These are phyloP conservation scores for Eidolon helvum DNA, from an alignment of 2,113 vertebrate species.

Conservation along the genomic window DNA sequence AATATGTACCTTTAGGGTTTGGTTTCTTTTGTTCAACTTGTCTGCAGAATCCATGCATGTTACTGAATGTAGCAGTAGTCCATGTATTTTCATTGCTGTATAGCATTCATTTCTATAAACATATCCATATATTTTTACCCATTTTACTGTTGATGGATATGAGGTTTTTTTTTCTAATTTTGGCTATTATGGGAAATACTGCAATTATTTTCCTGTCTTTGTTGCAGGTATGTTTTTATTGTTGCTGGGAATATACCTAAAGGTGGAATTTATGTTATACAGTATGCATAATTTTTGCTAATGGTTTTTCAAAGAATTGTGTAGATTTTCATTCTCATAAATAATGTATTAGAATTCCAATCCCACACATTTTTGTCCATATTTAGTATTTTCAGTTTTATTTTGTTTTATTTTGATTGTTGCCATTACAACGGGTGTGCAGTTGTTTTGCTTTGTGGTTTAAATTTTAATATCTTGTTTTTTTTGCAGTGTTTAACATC, in stretches of 20 bases:
- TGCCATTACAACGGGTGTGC: not conserved
- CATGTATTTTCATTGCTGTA: not conserved
- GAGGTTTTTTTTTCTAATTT: not conserved
- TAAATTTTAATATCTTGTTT: not conserved
- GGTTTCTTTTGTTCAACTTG: not conserved
- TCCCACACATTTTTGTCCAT: not conserved
- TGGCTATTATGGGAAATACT: not conserved
- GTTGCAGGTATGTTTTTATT: not conserved
- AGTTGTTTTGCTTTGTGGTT: not conserved
- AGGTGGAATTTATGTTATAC: not conserved
- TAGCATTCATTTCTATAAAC: conserved; percentile 2
- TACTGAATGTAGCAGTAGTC: not conserved
- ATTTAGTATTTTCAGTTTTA: not conserved
- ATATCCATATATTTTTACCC: not conserved
- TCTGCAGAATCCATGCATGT: not conserved
- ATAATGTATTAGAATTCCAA: not conserved
- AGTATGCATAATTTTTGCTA: not conserved
- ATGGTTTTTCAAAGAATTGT: not conserved
- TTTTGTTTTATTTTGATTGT: not conserved
- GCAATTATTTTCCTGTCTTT: not conserved
- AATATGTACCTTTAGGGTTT: not conserved
- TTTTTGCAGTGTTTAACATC: not conserved
- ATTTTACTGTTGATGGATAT: not conserved
- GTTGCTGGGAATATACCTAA: not conserved
- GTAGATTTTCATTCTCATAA: not conserved